Base-by-base conservation (phyloP, 2,797 vertebrate genomes). In the Salmo trutta region DNA sequence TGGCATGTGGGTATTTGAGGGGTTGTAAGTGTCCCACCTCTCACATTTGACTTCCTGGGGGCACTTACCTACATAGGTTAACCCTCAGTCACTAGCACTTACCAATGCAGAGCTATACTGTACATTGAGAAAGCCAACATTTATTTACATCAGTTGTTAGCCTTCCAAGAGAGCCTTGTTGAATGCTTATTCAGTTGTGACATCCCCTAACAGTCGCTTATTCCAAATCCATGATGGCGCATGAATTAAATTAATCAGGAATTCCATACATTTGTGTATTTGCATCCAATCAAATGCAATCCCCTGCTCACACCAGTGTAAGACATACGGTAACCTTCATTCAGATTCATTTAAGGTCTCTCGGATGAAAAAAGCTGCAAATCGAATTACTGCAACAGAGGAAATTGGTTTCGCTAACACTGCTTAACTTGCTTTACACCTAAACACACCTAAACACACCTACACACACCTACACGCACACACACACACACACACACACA, bases 151-250 rank as follows among this genome's bases (percentile, higher is more conserved):
- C 41, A 52, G 36, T n/a, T 67, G 65, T 64, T 74, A 67, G 64
- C 29, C 64, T 75, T 41, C 47, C 47, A 29, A 3, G 36, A 52
- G 16, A 16, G 76, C 76, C 77, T 77, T 17, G 29, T 69, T 73
- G 68, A 80, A 77, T 75, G 73, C 67, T 77, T 71, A 76, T 69
- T 73, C 78, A 75, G 69, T 80, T 71, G 76, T 77, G 70, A 73
- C 62, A 33, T 47, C 54, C 36, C 54, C 73, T 78, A 76, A 78
- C 73, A 72, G 76, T 36, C 68, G 52, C 80, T 80, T 75, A 80
- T 19, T 75, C 66, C 53, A 7, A 76, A 68, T 59, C 31, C 47
- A 74, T 56, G 75, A 80, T 80, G n/a, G 12, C 41, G 51, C 73
- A 80, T 70, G 71, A 75, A 79, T 66, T 68, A 74, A 75, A 66